phyloP scores from a whole-genome alignment of 2,113 vertebrate genomes.

The Odontesthes bonariensis region DNA sequence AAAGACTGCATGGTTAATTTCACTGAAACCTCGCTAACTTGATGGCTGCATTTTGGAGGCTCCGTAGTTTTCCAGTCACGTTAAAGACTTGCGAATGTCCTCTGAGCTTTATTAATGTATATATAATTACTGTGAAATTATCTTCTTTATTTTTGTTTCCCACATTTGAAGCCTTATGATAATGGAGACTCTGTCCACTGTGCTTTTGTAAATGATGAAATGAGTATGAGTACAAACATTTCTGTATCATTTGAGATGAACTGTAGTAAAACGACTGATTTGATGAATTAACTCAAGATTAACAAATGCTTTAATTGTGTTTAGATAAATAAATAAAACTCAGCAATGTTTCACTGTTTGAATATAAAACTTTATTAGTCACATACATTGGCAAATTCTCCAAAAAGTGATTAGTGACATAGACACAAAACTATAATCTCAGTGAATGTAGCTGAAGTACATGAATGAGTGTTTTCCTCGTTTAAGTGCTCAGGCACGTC shows the following conservation, averaged over 20 bases:
- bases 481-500: conserved; percentile 12
- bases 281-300: background rate
- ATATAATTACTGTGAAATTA: background rate
- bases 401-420: conserved; percentile 21
- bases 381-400: conserved; percentile 9
- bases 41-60: background rate
- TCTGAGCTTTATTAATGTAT: background rate
- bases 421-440: conserved; percentile 15
- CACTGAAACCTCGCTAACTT: background rate
- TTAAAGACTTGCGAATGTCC: conserved; percentile 5
- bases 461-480: background rate
- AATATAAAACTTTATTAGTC: conserved; percentile 53
- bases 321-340: background rate
- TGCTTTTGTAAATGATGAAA: background rate
- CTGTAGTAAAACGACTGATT: background rate
- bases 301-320: background rate
- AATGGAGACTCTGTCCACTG: background rate
- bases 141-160: no score
- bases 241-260: background rate
- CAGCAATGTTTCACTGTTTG: background rate
- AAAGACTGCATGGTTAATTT: background rate
- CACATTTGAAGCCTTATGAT: conserved; percentile 6
- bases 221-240: no score
- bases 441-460: conserved; percentile 1
- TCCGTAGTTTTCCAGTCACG: background rate